Conservation (phyloP, 2,888 invertebrate species). For the Venustoraphidia nigricollis region DNA sequence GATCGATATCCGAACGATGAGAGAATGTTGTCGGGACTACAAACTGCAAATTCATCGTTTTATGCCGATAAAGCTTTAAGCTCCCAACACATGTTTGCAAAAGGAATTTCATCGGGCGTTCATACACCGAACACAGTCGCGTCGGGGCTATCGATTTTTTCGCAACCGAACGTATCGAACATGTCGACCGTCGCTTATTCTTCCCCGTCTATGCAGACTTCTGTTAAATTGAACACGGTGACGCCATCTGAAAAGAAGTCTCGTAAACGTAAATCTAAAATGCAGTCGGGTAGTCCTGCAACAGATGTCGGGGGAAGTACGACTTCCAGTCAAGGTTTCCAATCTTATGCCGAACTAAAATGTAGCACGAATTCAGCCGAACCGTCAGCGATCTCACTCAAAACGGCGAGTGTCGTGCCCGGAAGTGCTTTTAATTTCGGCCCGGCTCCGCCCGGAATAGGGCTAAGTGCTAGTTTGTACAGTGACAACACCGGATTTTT, state of each 20-base stretch:
- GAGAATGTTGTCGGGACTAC: constrained; percentile 34
- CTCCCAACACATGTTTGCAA: constrained; percentile 22
- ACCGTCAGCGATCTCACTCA: constrained; percentile 39
- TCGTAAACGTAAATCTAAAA: constrained; percentile 14
- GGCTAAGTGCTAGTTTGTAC: constrained; percentile 38
- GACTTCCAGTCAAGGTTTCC: constrained; percentile 34
- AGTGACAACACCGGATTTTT: constrained; percentile 51
- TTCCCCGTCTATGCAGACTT: neutral
- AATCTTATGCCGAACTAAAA: constrained; percentile 40
- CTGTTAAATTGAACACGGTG: constrained; percentile 7
- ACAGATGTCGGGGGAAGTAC: constrained; percentile 13
- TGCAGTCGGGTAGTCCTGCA: constrained; percentile 13
- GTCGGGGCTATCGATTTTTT: constrained; percentile 23
- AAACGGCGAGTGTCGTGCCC: constrained; percentile 57
- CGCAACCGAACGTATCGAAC: constrained; percentile 15
- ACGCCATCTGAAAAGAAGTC: constrained; percentile 11
- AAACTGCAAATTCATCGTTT: constrained; percentile 28
- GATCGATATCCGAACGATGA: constrained; percentile 41
- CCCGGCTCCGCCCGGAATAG: constrained; percentile 42
- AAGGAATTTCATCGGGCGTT: constrained; percentile 19
- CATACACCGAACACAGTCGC: constrained; percentile 9
- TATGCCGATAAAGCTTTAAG: constrained; percentile 24
- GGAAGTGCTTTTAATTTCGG: constrained; percentile 78
- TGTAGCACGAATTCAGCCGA: constrained; percentile 19
- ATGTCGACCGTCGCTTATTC: neutral